These are phyloP conservation scores for Xestobium rufovillosum DNA, from an alignment of 2,888 invertebrate species.

Conservation along the genomic window DNA sequence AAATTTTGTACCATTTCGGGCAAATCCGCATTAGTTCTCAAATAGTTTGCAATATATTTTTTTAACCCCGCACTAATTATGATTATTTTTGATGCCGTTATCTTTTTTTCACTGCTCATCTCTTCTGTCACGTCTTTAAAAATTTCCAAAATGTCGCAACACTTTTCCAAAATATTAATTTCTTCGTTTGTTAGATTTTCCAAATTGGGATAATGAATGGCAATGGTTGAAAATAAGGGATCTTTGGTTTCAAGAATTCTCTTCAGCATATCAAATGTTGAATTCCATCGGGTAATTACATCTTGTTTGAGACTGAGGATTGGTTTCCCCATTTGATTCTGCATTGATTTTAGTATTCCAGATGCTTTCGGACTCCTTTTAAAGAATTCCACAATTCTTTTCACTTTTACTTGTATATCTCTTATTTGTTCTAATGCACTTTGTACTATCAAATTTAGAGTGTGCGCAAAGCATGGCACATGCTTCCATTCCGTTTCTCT, in stretches of 20 bases:
- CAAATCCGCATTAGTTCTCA: background rate
- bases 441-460: too few relatives aligned
- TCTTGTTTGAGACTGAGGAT: constrained; percentile 8
- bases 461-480: too few relatives aligned
- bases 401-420: constrained; percentile 11
- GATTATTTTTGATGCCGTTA: constrained; percentile 16
- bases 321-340: constrained; percentile 6
- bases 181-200: constrained; percentile 11
- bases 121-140: constrained; percentile 16
- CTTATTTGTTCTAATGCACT: too few relatives aligned
- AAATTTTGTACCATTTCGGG: background rate
- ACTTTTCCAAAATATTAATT: constrained; percentile 7
- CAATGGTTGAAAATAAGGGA: constrained; percentile 12
- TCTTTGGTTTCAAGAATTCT: constrained; percentile 11
- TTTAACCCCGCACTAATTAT: constrained; percentile 11
- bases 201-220: constrained; percentile 7
- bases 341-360: constrained; percentile 9
- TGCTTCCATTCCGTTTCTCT: too few relatives aligned
- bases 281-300: constrained; percentile 13
- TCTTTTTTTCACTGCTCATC: constrained; percentile 16
- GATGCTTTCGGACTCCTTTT: constrained; percentile 9
- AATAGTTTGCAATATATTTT: background rate
- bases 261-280: constrained; percentile 11
- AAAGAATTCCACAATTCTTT: constrained; percentile 15
- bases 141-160: constrained; percentile 14